Conservation (phyloP, 2,113 vertebrate genomes). For the Dromaius novaehollandiae region DNA sequence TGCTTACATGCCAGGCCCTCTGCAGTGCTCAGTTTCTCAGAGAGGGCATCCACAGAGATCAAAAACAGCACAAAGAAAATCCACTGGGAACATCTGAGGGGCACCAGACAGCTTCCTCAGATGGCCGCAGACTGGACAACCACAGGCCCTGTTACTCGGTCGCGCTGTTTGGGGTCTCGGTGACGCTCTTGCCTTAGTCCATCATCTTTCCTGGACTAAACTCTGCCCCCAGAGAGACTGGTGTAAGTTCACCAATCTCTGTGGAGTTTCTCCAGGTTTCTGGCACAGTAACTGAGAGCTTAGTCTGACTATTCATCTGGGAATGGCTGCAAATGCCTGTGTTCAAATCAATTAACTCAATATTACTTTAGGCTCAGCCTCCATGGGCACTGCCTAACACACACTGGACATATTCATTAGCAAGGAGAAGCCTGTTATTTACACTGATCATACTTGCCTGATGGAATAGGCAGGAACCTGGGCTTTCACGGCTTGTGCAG, state of each 20-base stretch:
- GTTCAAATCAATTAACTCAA: neutral
- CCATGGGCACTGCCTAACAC: neutral
- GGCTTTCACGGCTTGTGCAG: neutral
- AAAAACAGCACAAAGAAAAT: neutral
- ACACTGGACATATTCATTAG: neutral
- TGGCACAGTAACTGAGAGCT: constrained; percentile 25
- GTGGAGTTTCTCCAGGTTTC: constrained; percentile 49
- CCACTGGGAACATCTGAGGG: neutral
- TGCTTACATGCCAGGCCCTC: neutral
- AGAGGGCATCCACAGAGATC: neutral
- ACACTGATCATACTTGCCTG: constrained; percentile 14
- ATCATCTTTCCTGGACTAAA: neutral
- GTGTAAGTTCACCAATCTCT: neutral
- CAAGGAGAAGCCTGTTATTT: neutral
- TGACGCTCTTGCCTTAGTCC: neutral
- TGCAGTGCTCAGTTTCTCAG: neutral
- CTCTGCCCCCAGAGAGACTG: neutral
- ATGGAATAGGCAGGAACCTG: neutral
- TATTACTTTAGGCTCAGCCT: neutral
- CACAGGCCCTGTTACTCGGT: neutral
- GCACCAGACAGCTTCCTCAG: neutral
- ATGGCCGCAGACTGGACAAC: neutral
- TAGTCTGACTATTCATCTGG: neutral
- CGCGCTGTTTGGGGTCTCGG: neutral
- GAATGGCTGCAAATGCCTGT: neutral